Percentiles rank a stretch among this genome's conserved stretches.
Evolutionary conservation across 2,113 vertebrate species (phyloP).

Genomic region (Cricetomys ansorgei): DNA sequence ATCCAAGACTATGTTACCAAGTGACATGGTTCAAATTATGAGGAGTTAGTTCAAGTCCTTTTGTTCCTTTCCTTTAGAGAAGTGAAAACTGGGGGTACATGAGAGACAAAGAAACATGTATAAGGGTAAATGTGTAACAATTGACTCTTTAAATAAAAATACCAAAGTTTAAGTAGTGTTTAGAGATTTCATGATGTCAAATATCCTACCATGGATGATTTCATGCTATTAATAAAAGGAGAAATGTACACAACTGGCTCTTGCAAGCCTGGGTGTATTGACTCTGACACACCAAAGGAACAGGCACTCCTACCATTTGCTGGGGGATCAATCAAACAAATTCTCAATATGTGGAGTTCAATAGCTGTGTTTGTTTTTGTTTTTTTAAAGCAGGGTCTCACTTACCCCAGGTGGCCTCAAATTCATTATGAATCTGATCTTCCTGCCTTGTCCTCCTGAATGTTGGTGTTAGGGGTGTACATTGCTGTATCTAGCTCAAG

Average conservation of each 20-base stretch:
- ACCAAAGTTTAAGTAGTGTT: not conserved
- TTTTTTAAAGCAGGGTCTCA: not conserved
- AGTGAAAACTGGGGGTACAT: not conserved
- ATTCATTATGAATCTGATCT: not conserved
- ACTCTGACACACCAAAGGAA: not conserved
- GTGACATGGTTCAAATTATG: not conserved
- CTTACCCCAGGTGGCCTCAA: not conserved
- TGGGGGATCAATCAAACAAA: not conserved
- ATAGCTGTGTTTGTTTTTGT: not conserved
- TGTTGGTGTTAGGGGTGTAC: not conserved
- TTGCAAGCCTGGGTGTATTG: not conserved
- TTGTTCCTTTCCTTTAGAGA: slow-evolving; percentile 5
- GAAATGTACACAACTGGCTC: not conserved
- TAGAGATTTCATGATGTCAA: not conserved
- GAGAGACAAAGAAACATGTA: slow-evolving; percentile 1
- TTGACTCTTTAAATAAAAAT: slow-evolving; percentile 38
- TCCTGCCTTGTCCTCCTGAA: not conserved
- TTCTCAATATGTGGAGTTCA: not conserved
- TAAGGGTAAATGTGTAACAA: not conserved
- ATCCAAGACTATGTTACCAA: slow-evolving; percentile 28
- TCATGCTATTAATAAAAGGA: not conserved
- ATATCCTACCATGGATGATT: not conserved
- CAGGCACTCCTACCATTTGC: not conserved
- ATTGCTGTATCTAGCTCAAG: not conserved
- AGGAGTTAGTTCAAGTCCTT: not conserved